A percentile compares a stretch with the other conserved stretches of the same genome.
Conservation (phyloP, 2,888 invertebrate genomes). For the Caenorhabditis sinica region DNA sequence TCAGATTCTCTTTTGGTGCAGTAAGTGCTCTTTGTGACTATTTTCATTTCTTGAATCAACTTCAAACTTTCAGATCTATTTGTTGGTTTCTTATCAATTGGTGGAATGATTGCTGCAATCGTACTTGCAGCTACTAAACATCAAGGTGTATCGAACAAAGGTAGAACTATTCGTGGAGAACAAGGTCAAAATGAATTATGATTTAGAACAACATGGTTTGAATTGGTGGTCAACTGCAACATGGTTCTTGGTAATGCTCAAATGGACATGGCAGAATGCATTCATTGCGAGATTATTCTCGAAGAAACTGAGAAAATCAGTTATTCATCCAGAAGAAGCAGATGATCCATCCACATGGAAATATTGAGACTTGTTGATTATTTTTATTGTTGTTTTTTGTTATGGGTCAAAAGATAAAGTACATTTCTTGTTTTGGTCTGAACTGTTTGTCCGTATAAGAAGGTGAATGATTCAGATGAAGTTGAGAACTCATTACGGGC, state of each 20-base stretch:
- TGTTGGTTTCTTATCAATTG: slow-evolving; percentile 50
- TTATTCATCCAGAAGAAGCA: slow-evolving; percentile 33
- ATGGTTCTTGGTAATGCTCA: slow-evolving; percentile 53
- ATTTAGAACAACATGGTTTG: slow-evolving; percentile 53
- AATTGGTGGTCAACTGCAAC: slow-evolving; percentile 60
- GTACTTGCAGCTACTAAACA: slow-evolving; percentile 44
- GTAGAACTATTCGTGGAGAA: slow-evolving; percentile 6
- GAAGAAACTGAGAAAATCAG: slow-evolving; percentile 24
- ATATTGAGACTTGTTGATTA: slow-evolving; percentile 16
- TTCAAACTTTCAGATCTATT: slow-evolving; percentile 29
- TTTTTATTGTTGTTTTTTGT: slow-evolving; percentile 8
- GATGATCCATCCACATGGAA: slow-evolving; percentile 45
- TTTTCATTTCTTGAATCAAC: neutral
- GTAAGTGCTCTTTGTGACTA: slow-evolving; percentile 24
- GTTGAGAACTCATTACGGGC: no score
- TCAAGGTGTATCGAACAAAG: slow-evolving; percentile 49
- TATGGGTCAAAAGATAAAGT: slow-evolving; percentile 28
- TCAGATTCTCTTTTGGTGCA: slow-evolving; percentile 44
- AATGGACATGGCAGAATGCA: slow-evolving; percentile 58
- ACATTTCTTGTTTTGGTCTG: neutral
- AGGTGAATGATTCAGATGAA: no score
- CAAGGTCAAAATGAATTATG: neutral
- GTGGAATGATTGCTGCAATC: slow-evolving; percentile 47
- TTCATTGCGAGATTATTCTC: slow-evolving; percentile 34
- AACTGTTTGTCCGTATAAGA: no score